Conservation (phyloP, 2,797 vertebrate species). For the Sebastes jordani region DNA sequence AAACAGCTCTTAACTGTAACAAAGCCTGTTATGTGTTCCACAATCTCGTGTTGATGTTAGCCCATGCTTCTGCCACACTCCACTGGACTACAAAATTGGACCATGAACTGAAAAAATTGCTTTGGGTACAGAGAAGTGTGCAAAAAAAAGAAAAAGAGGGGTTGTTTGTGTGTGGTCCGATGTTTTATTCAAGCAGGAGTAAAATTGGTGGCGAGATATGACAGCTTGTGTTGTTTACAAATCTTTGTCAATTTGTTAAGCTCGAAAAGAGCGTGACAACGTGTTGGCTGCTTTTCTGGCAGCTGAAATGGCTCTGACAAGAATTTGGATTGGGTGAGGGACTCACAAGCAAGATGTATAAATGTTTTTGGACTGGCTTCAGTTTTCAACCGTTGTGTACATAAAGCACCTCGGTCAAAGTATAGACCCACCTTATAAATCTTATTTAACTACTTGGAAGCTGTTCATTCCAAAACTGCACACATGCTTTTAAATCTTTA, state of each 20-base stretch:
- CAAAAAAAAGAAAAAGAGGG: slow-evolving; percentile 9
- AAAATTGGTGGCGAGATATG: slow-evolving; percentile 62
- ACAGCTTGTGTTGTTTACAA: slow-evolving; percentile 71
- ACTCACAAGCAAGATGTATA: slow-evolving; percentile 27
- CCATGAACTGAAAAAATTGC: slow-evolving; percentile 76
- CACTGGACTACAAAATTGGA: slow-evolving; percentile 66
- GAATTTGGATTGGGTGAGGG: slow-evolving; percentile 37
- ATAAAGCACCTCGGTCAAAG: background rate
- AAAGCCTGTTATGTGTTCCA: slow-evolving; percentile 65
- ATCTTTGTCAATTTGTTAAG: slow-evolving; percentile 75
- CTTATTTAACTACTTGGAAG: background rate
- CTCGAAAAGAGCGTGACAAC: slow-evolving; percentile 65
- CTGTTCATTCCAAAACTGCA: background rate
- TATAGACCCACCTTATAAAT: background rate
- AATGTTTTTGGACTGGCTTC: background rate
- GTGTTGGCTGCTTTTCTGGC: slow-evolving; percentile 26
- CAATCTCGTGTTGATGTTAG: slow-evolving; percentile 62
- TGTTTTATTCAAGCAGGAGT: slow-evolving; percentile 71
- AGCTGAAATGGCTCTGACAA: slow-evolving; percentile 34
- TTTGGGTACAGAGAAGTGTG: slow-evolving; percentile 62
- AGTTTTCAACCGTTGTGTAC: background rate
- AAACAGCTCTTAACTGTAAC: slow-evolving; percentile 62
- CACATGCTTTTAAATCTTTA: background rate
- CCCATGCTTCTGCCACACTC: slow-evolving; percentile 62
- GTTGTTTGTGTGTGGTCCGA: slow-evolving; percentile 59